Base-by-base conservation (phyloP, 2,888 invertebrate genomes). In the Lottia gigantea region DNA sequence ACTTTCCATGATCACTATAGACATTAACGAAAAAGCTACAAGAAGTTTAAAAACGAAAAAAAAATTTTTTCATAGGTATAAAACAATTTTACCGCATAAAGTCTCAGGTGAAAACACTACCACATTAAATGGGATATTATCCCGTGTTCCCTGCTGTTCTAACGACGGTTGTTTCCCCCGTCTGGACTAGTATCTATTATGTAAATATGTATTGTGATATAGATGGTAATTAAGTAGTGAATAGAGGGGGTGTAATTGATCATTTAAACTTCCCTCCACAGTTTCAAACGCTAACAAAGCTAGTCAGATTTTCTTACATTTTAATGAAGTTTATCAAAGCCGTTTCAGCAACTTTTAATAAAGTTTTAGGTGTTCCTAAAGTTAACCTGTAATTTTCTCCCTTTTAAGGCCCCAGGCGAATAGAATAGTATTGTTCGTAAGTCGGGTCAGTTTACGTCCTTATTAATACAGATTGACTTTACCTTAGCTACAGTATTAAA, bases 191-290 rank as follows among this genome's bases (percentile, higher is more conserved):
- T 23, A 12, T 55, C 55, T 55, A 55, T 55, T 55, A 55, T 55
- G 55, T 55, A 55, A 55, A 55, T 55, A 55, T 55, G 55, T 23
- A 55, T 55, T 55, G 19, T 55, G 55, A 55, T 55, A 55, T 55
- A 55, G 55, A 55, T 55, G 55, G 19, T 55, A 55, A 55, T 55
- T 55, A 55, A 55, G 23, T 55, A 23, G 19, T 55, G 55, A 55
- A 55, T 55, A 55, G 55, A 55, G 55, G 55, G 19, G 23, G 55
- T 23, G 23, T 55, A 55, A 55, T 55, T 55, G 55, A 55, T 55
- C 55, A 55, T 55, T 55, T 55, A 55, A 23, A 40, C 40, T 55
- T 55, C 23, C 55, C 19, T 23, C 55, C 19, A 55, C 23, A 55
- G 19, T 23, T 55, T 23, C 55, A 55, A 55, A 19, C 55, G 55